A percentile compares a stretch with the other conserved stretches of the same genome.
Conservation (phyloP, 2,113 vertebrate species). For the Prunella fulvescens region DNA sequence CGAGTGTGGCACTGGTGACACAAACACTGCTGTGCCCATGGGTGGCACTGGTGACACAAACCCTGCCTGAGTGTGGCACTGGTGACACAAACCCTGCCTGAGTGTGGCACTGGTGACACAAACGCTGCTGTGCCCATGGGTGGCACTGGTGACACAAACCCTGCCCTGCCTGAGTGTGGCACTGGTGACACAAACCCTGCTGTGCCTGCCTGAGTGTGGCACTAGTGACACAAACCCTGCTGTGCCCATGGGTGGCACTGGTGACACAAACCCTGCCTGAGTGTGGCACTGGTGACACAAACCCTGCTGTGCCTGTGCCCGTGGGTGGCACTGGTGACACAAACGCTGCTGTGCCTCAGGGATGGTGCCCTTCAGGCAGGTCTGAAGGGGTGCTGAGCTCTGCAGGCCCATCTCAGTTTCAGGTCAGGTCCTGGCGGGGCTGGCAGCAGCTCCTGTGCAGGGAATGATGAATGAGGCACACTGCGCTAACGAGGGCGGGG, state of each 20-base stretch:
- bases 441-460: background rate
- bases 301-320: too few species aligned
- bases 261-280: too few species aligned
- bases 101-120: background rate
- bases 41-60: too few species aligned
- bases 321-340: background rate
- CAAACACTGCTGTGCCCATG: background rate
- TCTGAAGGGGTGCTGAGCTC: background rate
- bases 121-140: background rate
- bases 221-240: background rate
- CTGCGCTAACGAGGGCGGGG: background rate
- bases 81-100: too few species aligned
- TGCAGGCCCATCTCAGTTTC: background rate
- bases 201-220: too few species aligned
- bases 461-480: conserved; percentile 10
- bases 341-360: background rate
- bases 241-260: background rate
- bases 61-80: too few species aligned
- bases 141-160: background rate
- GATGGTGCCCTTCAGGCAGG: background rate
- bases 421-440: conserved; percentile 13
- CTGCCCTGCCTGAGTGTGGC: background rate
- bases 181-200: background rate
- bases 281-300: too few species aligned
- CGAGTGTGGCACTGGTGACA: background rate